A percentile compares a stretch with the other conserved stretches of the same genome.
Evolutionary conservation across 2,113 vertebrate species (phyloP).

Genomic region (Scatophagus argus): DNA sequence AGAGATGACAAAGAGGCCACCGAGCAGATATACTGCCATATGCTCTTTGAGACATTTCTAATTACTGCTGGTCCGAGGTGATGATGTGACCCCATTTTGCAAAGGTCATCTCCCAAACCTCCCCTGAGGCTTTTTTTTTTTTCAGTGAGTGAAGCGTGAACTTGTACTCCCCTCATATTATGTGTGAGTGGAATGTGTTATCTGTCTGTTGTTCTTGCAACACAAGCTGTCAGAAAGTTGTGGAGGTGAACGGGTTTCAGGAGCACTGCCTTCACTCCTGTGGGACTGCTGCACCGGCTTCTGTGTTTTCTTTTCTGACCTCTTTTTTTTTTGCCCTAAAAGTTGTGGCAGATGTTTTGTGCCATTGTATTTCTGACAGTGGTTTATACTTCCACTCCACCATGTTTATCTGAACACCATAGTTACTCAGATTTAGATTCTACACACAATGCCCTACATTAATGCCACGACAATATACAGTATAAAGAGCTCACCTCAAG

Average conservation of each 20-base stretch:
- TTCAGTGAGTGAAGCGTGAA: conserved; percentile 54
- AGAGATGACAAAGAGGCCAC: conserved; percentile 55
- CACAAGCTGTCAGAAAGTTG: conserved; percentile 72
- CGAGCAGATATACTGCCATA: conserved; percentile 51
- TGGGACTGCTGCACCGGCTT: conserved; percentile 29
- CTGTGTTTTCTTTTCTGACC: conserved; percentile 51
- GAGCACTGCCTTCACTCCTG: conserved; percentile 41
- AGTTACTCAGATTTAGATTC: background rate
- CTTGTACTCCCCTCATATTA: conserved; percentile 62
- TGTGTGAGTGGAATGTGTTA: conserved; percentile 47
- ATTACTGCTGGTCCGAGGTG: conserved; percentile 59
- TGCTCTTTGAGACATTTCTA: conserved; percentile 53
- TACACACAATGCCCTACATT: background rate
- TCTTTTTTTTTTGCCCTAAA: conserved; percentile 10
- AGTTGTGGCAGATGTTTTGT: conserved; percentile 25
- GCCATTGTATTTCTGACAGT: background rate
- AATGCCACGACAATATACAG: too few species aligned
- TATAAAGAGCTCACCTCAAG: background rate
- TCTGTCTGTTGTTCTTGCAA: conserved; percentile 81
- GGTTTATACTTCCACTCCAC: background rate
- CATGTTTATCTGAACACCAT: background rate
- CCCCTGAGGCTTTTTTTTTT: conserved; percentile 57
- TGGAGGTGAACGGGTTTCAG: conserved; percentile 74
- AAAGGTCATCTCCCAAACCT: conserved; percentile 43
- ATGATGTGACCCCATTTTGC: conserved; percentile 61